phyloP scores from a whole-genome alignment of 2,113 vertebrate species.

The Catagonus wagneri region DNA sequence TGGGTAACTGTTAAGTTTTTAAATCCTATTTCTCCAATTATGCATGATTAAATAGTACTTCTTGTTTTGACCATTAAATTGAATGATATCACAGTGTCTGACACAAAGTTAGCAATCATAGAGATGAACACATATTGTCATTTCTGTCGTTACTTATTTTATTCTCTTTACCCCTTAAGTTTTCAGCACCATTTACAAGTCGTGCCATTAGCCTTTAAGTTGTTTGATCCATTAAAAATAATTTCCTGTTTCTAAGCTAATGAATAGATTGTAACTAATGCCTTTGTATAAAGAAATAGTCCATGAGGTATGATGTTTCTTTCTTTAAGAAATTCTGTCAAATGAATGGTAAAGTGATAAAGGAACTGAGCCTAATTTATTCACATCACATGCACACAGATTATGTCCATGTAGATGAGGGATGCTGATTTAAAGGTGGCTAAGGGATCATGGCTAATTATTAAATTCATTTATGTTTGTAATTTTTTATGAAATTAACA shows the following conservation, averaged over 20 bases:
- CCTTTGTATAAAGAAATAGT: neutral
- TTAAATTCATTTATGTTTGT: neutral
- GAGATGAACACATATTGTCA: neutral
- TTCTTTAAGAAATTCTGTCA: neutral
- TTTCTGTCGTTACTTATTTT: neutral
- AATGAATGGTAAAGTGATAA: neutral
- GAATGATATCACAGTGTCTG: neutral
- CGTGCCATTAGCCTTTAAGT: neutral
- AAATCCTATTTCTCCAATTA: neutral
- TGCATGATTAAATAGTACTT: neutral
- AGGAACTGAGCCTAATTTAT: neutral
- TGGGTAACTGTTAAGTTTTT: neutral
- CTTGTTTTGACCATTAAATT: neutral
- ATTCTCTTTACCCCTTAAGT: neutral
- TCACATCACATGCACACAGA: neutral
- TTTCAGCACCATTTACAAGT: conserved; percentile 23
- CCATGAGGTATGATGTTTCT: neutral
- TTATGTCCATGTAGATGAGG: neutral
- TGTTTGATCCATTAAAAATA: neutral
- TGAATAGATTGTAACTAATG: neutral
- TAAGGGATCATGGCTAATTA: neutral
- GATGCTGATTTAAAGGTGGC: neutral
- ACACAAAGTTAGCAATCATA: neutral
- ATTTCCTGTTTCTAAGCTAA: conserved; percentile 43
- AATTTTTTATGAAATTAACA: neutral